Conservation (phyloP, 1,140 invertebrate species). For the Brevipalpus yothersi region DNA sequence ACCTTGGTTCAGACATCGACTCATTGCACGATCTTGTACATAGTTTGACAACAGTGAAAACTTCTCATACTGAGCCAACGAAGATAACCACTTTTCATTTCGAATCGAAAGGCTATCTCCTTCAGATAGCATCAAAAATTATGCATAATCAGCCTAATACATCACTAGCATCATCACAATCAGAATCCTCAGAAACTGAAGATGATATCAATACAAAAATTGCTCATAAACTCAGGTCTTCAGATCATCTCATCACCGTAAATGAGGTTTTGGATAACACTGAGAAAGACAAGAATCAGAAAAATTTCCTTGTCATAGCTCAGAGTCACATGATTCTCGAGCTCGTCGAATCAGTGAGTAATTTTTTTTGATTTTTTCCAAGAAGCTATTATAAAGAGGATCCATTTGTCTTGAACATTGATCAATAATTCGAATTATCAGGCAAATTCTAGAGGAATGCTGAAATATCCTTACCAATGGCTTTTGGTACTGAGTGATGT, state of each 20-base stretch:
- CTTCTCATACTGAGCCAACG: not conserved
- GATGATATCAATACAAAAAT: too few species aligned
- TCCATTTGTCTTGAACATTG: not conserved
- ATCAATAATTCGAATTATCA: not conserved
- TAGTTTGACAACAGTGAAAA: not conserved
- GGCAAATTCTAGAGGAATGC: not conserved
- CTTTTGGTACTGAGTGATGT: not conserved
- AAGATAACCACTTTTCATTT: not conserved
- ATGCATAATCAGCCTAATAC: not conserved
- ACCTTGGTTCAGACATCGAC: not conserved
- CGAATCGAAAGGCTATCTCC: not conserved
- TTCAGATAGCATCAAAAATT: not conserved
- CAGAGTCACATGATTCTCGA: not conserved
- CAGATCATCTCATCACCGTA: too few species aligned
- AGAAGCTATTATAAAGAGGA: too few species aligned
- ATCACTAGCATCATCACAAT: too few species aligned
- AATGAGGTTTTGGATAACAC: not conserved
- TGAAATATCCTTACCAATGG: not conserved
- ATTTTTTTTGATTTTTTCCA: too few species aligned
- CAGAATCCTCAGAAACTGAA: too few species aligned
- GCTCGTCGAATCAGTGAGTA: not conserved
- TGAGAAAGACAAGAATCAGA: not conserved
- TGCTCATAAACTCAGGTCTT: too few species aligned
- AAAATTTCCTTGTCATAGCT: not conserved
- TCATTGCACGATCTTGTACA: not conserved